Evolutionary conservation across 2,113 vertebrate genomes (phyloP).

Genomic region (Mustela lutreola): DNA sequence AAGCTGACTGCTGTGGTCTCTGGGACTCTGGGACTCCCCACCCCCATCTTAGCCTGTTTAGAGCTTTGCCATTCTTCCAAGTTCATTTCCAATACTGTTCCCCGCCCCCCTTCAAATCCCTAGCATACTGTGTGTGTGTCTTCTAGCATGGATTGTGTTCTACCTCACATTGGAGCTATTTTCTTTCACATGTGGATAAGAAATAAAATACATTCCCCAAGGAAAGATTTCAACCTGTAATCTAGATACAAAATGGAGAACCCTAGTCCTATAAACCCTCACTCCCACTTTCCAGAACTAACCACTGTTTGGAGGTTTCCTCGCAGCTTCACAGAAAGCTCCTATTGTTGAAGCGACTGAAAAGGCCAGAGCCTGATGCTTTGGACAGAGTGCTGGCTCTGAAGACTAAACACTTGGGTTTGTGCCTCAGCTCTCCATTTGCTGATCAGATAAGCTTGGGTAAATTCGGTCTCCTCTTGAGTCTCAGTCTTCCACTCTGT

Average conservation of each 20-base stretch:
- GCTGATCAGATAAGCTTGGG: neutral
- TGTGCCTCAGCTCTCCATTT: constrained; percentile 22
- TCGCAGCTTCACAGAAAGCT: neutral
- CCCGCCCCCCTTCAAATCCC: neutral
- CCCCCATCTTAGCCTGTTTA: neutral
- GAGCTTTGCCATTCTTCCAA: constrained; percentile 55
- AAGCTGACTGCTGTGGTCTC: neutral
- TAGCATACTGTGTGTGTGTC: neutral
- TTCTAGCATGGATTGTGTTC: neutral
- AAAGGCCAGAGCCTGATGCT: neutral
- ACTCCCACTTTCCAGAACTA: constrained; percentile 23
- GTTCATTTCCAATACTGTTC: constrained; percentile 18
- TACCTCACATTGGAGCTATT: constrained; percentile 31
- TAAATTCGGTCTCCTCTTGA: constrained; percentile 55
- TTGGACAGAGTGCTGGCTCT: neutral
- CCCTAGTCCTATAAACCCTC: neutral
- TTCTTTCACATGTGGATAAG: constrained; percentile 41
- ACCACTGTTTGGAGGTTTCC: neutral
- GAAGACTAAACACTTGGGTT: neutral
- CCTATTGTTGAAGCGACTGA: constrained; percentile 19
- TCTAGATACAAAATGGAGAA: neutral
- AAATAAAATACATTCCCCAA: constrained; percentile 20
- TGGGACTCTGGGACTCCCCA: neutral
- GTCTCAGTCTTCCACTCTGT: neutral
- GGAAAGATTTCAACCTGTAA: neutral